Evolutionary conservation across 2,888 invertebrate species (phyloP), one percentile per base, ranked within the genome.

Genomic region (Tiliacea aurago): DNA sequence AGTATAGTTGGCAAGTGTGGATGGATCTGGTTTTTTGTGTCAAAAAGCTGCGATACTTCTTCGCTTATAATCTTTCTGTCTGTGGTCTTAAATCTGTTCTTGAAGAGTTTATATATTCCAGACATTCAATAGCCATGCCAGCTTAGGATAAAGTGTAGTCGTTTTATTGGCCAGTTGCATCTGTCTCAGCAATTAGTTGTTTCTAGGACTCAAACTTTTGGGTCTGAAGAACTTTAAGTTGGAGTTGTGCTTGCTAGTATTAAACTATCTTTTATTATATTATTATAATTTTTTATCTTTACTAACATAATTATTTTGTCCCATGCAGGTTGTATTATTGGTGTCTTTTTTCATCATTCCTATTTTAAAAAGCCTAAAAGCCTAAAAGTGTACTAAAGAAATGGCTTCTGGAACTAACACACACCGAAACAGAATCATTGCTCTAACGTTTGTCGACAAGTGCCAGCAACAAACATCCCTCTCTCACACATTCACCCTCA

Each of bases 1-100:
- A 90, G 89, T 90, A 89, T 88, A 87, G 86, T 88, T 88, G 86
- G 86, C 87, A 81, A 86, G 87, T 88, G 83, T 64, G 64, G 80
- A 76, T 81, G 49, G 61, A 73, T 55, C 76, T 80, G 75, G 64
- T 56, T 73, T 62, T 76, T 74, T 73, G 68, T 78, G 68, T 56
- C 28, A 49, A 43, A 53, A 66, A 56, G 51, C 66, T 51, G 56
- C 20, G 51, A 51, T 70, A 43, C 1, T 47, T 61, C 49, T 73
- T 28, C 45, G n/a, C 62, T 55, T 55, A 47, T n/a, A 45, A 20
- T 61, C 2, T 41, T 53, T 9, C 6, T 55, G 11, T 33, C 15
- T 53, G 4, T 51, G n/a, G 11, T n/a, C 51, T n/a, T 51, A 51
- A 51, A 51, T 51, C n/a, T 51, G 9, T 77, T 62, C 43, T 47